Base-by-base conservation (phyloP, 2,113 vertebrate species). In the Circaetus cinerascens region DNA sequence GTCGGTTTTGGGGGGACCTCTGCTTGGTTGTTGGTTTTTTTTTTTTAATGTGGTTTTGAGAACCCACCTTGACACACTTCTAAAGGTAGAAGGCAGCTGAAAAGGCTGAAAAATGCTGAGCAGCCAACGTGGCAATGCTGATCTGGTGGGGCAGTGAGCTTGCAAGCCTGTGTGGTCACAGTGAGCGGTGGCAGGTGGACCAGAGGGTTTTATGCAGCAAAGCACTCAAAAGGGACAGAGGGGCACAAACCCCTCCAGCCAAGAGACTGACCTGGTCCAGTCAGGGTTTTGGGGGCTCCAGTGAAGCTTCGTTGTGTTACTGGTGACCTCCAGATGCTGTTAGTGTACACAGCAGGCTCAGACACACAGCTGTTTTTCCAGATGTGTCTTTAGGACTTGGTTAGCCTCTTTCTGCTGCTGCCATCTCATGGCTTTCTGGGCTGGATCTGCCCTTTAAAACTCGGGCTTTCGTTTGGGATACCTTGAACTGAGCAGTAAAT, bases 341-440 rank as follows among this genome's bases (percentile, higher is more conserved):
- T 56, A 51, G 48, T 36, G 40, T 75, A 48, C n/a, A 13, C 0
- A 0, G 48, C 51, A 63, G 83, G 38, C 63, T 36, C 48, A 71
- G 51, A 90, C 62, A 88, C 40, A 36, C n/a, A 68, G 63, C 68
- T 59, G 9, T 56, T 77, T 75, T 38, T 68, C 51, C 60, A 72
- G 69, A 46, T 1, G 2, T 50, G 40, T 74, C 69, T 51, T 82
- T 75, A 91, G 66, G 68, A 74, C 43, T 71, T 0, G 0, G 20
- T 81, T 51, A 69, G 26, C 56, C 51, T 74, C 48, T 57, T 89
- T 19, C 75, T 95, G 51, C 56, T 93, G n/a, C 73, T 95, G 60
- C 59, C 36, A 63, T 78, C 80, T 91, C 36, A 57, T 59, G 38
- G 55, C 40, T 84, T 86, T 96, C 34, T 69, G 75, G 71, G 55